A percentile compares a stretch with the other conserved stretches of the same genome.
Evolutionary conservation across 2,797 vertebrate genomes (phyloP).

Genomic region (Aphelocoma californica): DNA sequence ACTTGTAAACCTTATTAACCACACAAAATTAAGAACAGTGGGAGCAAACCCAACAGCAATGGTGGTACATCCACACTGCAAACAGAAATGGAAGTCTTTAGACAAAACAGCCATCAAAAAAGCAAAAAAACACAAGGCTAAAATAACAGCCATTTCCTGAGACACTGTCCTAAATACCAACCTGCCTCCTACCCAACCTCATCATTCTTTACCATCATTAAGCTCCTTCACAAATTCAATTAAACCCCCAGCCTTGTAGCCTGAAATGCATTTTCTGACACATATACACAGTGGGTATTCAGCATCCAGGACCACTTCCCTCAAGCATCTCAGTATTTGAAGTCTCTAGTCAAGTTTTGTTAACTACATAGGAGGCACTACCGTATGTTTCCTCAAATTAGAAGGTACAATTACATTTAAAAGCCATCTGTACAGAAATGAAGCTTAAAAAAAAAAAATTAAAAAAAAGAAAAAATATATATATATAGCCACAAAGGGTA

Average conservation of each 20-base stretch:
- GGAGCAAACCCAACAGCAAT: neutral
- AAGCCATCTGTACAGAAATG: neutral
- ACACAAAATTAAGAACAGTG: neutral
- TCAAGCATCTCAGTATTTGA: neutral
- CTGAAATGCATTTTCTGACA: neutral
- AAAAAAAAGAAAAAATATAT: neutral
- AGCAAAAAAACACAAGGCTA: accelerated
- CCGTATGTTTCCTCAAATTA: neutral
- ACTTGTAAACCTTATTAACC: neutral
- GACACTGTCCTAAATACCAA: neutral
- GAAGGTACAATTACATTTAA: neutral
- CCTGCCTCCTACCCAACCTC: neutral
- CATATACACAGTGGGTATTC: neutral
- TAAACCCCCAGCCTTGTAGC: neutral
- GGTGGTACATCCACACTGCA: neutral
- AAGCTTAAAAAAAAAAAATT: neutral
- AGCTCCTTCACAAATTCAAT: neutral
- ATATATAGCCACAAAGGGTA: neutral
- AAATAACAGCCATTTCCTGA: neutral
- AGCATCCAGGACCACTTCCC: neutral
- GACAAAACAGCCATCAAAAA: neutral
- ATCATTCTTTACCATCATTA: neutral
- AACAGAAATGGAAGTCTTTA: neutral
- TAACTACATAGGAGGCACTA: neutral
- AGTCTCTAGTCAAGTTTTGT: neutral